phyloP scores from a whole-genome alignment of 2,888 invertebrate genomes.

The Stramonita haemastoma region DNA sequence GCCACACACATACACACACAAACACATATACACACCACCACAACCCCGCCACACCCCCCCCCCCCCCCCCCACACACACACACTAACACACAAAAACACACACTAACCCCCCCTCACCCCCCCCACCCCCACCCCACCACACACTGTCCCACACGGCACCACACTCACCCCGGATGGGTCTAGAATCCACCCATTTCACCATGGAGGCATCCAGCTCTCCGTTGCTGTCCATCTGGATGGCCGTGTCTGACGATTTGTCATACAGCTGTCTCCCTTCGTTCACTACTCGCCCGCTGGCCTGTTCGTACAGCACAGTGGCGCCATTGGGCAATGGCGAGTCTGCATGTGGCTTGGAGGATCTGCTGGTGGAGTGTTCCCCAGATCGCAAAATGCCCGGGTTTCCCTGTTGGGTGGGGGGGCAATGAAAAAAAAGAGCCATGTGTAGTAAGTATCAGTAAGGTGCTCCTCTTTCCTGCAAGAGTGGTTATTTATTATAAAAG shows the following conservation, averaged over 20 bases:
- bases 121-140: neutral
- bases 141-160: neutral
- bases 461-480: too few relatives aligned
- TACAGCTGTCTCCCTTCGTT: conserved; percentile 24
- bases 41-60: neutral
- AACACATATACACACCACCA: too few relatives aligned
- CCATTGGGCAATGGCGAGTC: conserved; percentile 30
- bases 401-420: neutral
- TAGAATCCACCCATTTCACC: conserved; percentile 50
- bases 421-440: too few relatives aligned
- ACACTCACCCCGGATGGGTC: conserved; percentile 44
- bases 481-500: too few relatives aligned
- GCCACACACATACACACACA: too few relatives aligned
- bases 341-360: neutral
- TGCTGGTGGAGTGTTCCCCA: neutral
- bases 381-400: conserved; percentile 19
- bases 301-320: conserved; percentile 12
- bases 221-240: neutral
- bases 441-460: too few relatives aligned
- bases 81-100: neutral
- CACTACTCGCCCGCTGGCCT: conserved; percentile 26
- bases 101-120: neutral
- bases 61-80: neutral
- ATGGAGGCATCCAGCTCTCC: neutral
- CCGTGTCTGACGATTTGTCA: conserved; percentile 36